Evolutionary conservation across 2,888 invertebrate genomes (phyloP).

Genomic region (Polylopha cassiicola): DNA sequence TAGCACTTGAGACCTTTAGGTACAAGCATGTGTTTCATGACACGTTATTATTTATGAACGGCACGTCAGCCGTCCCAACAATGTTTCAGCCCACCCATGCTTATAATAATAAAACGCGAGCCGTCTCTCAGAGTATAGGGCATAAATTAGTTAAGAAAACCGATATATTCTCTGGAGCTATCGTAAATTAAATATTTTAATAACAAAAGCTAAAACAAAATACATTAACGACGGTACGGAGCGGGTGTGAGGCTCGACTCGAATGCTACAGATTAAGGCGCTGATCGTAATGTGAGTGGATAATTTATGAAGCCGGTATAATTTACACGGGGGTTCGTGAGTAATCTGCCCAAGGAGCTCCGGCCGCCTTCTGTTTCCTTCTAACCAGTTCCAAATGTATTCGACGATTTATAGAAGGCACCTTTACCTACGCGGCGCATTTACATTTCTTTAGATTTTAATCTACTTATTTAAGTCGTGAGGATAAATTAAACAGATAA

Average conservation of each 20-base stretch:
- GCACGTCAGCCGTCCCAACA: conserved; percentile 17
- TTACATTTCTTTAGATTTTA: conserved; percentile 19
- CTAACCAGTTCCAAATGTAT: conserved; percentile 27
- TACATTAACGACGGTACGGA: conserved; percentile 37
- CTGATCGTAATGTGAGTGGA: conserved; percentile 47
- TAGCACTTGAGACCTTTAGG: not conserved
- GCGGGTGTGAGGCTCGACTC: not conserved
- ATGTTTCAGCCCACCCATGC: conserved; percentile 56
- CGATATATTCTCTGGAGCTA: conserved; percentile 46
- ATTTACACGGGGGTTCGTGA: conserved; percentile 47
- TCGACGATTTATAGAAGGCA: conserved; percentile 23
- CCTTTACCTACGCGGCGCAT: too few relatives aligned
- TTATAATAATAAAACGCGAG: conserved; percentile 50
- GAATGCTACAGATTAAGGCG: conserved; percentile 3
- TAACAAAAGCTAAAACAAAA: conserved; percentile 60
- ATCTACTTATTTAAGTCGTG: conserved; percentile 15
- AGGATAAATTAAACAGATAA: conserved; percentile 20
- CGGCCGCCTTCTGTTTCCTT: conserved; percentile 40
- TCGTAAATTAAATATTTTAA: conserved; percentile 58
- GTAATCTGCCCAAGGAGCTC: conserved; percentile 34
- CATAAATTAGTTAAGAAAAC: conserved; percentile 63
- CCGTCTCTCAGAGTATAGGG: conserved; percentile 42
- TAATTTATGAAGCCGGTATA: conserved; percentile 60
- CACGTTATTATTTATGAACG: conserved; percentile 7
- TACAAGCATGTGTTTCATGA: conserved; percentile 2